Percentiles rank a stretch among this genome's conserved stretches.
phyloP scores from a whole-genome alignment of 2,797 vertebrate genomes.

The Sebastes trivittatus region DNA sequence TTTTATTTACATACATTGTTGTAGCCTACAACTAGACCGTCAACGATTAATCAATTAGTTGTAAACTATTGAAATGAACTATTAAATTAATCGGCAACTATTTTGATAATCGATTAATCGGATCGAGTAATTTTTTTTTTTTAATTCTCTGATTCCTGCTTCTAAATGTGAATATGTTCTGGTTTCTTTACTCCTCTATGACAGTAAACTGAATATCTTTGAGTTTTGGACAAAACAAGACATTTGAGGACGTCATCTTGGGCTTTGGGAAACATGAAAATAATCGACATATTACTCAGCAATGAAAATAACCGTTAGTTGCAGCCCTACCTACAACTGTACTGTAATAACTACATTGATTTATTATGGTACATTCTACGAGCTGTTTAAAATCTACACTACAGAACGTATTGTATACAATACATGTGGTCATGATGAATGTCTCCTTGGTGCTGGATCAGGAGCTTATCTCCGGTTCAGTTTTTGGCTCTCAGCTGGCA shows the following conservation, averaged over 20 bases:
- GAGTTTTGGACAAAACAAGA: too few species aligned
- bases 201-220: too few species aligned
- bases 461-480: slow-evolving; percentile 45
- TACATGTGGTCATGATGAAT: neutral
- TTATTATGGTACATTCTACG: neutral
- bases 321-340: neutral
- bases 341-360: neutral
- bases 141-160: neutral
- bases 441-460: slow-evolving; percentile 2
- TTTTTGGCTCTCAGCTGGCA: slow-evolving; percentile 12
- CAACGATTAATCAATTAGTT: too few species aligned
- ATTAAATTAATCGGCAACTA: too few species aligned
- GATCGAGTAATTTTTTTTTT: too few species aligned
- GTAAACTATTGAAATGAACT: too few species aligned
- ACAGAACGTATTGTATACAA: neutral
- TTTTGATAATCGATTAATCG: too few species aligned
- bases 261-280: too few species aligned
- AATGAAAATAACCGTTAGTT: too few species aligned
- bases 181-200: neutral
- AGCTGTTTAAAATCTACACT: neutral
- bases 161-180: neutral
- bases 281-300: too few species aligned
- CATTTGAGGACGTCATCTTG: too few species aligned
- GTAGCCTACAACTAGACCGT: neutral
- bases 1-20: neutral